Conservation (phyloP, 2,888 invertebrate species). For the Tipula helvola region DNA sequence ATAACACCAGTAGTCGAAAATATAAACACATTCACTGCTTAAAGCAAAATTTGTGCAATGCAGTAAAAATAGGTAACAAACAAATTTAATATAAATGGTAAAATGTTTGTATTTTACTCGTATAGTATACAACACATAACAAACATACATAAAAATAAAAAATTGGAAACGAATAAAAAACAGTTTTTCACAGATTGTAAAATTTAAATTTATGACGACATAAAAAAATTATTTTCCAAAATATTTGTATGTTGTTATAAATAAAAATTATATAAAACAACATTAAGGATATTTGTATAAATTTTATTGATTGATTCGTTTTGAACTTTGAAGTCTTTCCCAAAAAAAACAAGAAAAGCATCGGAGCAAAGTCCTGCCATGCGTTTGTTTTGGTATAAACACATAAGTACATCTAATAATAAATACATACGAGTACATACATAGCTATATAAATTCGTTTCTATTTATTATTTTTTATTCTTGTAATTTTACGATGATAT, state of each 20-base stretch:
- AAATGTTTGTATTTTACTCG: background rate
- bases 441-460: background rate
- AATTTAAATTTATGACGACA: conserved; percentile 6
- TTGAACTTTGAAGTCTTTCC: background rate
- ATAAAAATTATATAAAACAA: background rate
- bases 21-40: background rate
- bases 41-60: background rate
- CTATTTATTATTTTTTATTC: background rate
- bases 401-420: background rate
- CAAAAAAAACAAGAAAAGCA: background rate
- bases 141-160: background rate
- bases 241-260: background rate
- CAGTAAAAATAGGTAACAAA: background rate
- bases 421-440: background rate
- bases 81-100: background rate
- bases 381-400: background rate
- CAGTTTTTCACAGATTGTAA: conserved; percentile 7
- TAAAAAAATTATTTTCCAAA: background rate
- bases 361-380: background rate
- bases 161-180: background rate
- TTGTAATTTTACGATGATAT: conserved; percentile 8
- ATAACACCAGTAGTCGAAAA: too few relatives aligned
- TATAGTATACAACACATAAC: background rate
- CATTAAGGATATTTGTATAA: background rate
- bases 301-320: conserved; percentile 7